These are phyloP conservation scores for Nebria salina DNA, from an alignment of 2,888 invertebrate genomes.

Conservation along the genomic window DNA sequence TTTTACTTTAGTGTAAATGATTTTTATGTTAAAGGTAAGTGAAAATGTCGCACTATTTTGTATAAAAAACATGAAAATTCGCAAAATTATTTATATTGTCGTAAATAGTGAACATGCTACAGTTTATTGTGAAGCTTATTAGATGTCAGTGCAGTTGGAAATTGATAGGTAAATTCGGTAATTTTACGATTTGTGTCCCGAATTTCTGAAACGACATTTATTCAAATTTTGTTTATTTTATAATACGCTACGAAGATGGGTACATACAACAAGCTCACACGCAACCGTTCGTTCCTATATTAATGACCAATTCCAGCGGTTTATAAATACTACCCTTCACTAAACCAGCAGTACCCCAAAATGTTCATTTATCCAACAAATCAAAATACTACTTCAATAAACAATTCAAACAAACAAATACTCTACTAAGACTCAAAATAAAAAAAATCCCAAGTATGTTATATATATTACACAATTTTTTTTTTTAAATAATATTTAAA, in stretches of 20 bases:
- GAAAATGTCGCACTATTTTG: too few species aligned
- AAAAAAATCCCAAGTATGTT: too few species aligned
- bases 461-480: too few species aligned
- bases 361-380: not conserved
- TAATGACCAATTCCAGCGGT: constrained; percentile 38
- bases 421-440: too few species aligned
- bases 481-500: too few species aligned
- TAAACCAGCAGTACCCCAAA: constrained; percentile 13
- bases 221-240: constrained; percentile 39
- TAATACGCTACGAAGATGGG: not conserved
- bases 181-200: constrained; percentile 37
- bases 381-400: too few species aligned
- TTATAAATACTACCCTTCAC: constrained; percentile 26
- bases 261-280: constrained; percentile 17
- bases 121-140: not conserved
- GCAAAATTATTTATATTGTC: too few species aligned
- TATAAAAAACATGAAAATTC: too few species aligned
- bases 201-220: constrained; percentile 38
- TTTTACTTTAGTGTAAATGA: too few species aligned
- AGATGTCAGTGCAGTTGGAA: not conserved
- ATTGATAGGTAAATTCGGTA: not conserved
- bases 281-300: constrained; percentile 44
- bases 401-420: too few species aligned
- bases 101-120: too few species aligned
- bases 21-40: too few species aligned